phyloP scores from a whole-genome alignment of 2,113 vertebrate species.

The Hystrix cristata region DNA sequence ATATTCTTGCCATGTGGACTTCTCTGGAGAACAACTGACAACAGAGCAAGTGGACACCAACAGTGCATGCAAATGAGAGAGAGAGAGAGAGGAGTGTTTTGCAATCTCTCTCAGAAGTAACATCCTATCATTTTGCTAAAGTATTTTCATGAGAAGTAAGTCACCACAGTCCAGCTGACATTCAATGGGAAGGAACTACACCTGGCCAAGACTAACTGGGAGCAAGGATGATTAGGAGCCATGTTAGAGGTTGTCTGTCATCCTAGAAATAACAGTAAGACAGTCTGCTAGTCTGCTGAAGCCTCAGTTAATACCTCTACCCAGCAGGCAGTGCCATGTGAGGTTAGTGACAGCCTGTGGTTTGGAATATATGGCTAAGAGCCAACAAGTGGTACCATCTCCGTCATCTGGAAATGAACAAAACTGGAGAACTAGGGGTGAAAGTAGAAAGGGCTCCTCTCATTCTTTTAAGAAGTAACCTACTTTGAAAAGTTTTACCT shows the following conservation, averaged over 20 bases:
- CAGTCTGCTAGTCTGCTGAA: not conserved
- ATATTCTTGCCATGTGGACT: not conserved
- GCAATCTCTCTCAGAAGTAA: slow-evolving; percentile 6
- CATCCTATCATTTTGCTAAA: not conserved
- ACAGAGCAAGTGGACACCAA: not conserved
- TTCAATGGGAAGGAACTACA: not conserved
- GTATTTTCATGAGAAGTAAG: slow-evolving; percentile 13
- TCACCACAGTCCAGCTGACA: not conserved
- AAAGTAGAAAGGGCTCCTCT: not conserved
- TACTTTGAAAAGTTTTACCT: not conserved
- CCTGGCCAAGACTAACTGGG: not conserved
- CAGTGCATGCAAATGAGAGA: slow-evolving; percentile 24
- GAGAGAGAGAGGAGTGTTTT: not conserved
- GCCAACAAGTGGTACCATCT: not conserved
- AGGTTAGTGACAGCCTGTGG: not conserved
- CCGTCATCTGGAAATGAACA: not conserved
- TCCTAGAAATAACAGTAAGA: not conserved
- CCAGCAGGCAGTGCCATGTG: not conserved
- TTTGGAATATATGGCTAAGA: not conserved
- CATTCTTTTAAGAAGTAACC: not conserved
- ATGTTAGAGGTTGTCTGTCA: not conserved
- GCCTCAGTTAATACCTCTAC: not conserved
- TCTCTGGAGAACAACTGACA: not conserved
- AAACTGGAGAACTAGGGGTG: not conserved
- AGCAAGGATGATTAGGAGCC: not conserved